Conservation (phyloP, 2,888 invertebrate species). For the Drosophila testacea region DNA sequence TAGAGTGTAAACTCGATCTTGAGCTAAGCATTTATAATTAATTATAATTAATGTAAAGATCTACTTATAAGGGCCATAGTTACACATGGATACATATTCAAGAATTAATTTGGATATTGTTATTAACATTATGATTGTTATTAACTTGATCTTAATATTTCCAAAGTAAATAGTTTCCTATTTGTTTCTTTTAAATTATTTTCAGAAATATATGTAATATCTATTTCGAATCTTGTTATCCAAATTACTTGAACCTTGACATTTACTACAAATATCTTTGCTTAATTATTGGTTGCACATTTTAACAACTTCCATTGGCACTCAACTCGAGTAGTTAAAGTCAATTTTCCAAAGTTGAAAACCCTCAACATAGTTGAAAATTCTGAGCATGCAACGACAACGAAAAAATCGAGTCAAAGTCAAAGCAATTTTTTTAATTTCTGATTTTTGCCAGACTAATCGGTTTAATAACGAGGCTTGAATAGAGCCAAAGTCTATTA, state of each 20-base stretch:
- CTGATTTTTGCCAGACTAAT: slow-evolving; percentile 31
- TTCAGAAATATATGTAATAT: neutral
- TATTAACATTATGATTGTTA: too few relatives aligned
- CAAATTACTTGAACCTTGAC: slow-evolving; percentile 31
- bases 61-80: neutral
- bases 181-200: neutral
- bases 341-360: slow-evolving; percentile 12
- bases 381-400: slow-evolving; percentile 19
- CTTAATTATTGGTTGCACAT: slow-evolving; percentile 24
- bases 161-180: too few relatives aligned
- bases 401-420: slow-evolving; percentile 41
- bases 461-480: slow-evolving; percentile 38
- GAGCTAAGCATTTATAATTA: slow-evolving; percentile 1
- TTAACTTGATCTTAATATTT: too few relatives aligned
- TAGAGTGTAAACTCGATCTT: neutral
- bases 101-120: too few relatives aligned
- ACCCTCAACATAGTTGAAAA: slow-evolving; percentile 4
- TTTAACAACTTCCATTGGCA: slow-evolving; percentile 4
- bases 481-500: slow-evolving; percentile 37
- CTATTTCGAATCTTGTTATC: neutral
- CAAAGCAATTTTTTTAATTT: slow-evolving; percentile 39
- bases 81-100: too few relatives aligned
- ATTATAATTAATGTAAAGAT: neutral
- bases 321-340: slow-evolving; percentile 9
- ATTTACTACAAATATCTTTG: slow-evolving; percentile 9